phyloP scores from a whole-genome alignment of 2,113 vertebrate genomes.

The Zosterops pallidus region DNA sequence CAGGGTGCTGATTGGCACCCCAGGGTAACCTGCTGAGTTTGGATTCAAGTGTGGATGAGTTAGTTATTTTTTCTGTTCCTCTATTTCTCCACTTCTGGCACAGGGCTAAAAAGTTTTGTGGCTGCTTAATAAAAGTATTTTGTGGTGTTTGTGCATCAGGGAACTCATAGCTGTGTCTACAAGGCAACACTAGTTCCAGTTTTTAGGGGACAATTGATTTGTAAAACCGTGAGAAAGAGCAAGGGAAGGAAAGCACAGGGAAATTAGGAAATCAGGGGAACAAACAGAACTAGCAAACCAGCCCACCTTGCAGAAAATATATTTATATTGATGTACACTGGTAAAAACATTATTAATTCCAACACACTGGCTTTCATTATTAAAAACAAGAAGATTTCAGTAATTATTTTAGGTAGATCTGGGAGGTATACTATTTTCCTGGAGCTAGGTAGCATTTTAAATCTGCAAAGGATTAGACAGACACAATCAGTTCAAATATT shows the following conservation, averaged over 20 bases:
- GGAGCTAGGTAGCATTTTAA: conserved; percentile 9
- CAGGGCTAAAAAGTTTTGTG: not conserved
- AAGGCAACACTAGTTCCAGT: not conserved
- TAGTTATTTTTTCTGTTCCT: not conserved
- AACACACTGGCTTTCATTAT: not conserved
- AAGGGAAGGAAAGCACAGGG: not conserved
- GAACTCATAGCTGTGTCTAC: not conserved
- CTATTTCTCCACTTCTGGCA: not conserved
- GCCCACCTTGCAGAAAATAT: not conserved
- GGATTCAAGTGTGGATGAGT: not conserved
- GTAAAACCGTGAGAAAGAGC: not conserved
- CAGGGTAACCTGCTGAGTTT: not conserved
- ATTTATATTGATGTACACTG: not conserved
- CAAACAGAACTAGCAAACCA: not conserved
- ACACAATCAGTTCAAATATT: conserved; percentile 45
- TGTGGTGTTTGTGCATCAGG: not conserved
- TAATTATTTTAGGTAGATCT: not conserved
- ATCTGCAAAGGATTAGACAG: conserved; percentile 21
- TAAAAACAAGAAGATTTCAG: not conserved
- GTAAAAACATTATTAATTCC: not conserved
- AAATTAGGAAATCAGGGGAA: not conserved
- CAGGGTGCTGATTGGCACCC: not conserved
- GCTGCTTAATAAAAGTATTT: not conserved
- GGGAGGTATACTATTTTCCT: not conserved
- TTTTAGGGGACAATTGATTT: not conserved